Conservation (phyloP, 2,888 invertebrate species). For the Melanostoma mellinum region DNA sequence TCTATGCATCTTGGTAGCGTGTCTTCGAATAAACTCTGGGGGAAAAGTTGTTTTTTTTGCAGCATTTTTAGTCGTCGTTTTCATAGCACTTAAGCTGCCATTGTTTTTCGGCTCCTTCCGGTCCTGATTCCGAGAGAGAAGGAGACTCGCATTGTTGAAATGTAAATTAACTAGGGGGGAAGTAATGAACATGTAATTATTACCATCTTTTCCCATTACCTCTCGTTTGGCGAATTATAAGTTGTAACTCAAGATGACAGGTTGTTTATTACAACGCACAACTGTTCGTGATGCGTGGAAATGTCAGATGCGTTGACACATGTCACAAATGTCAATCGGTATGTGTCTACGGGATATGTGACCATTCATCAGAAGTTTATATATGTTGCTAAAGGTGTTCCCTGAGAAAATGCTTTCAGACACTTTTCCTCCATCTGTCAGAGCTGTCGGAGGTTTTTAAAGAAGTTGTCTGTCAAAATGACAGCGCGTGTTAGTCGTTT, state of each 20-base stretch:
- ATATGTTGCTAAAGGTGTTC: no score
- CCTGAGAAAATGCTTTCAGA: not conserved
- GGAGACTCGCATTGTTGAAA: not conserved
- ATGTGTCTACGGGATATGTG: not conserved
- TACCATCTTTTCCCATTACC: not conserved
- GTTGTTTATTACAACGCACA: not conserved
- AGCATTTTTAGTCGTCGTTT: not conserved
- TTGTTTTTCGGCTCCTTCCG: conserved; percentile 9
- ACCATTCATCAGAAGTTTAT: no score
- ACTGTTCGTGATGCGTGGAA: not conserved
- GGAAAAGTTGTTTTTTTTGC: not conserved
- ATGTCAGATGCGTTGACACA: conserved; percentile 8
- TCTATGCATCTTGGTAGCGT: conserved; percentile 21
- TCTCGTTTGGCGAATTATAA: not conserved
- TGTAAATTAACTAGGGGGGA: conserved; percentile 28
- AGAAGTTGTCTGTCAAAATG: conserved; percentile 23
- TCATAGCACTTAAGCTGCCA: conserved; percentile 19
- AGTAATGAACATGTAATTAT: not conserved
- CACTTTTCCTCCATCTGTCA: conserved; percentile 25
- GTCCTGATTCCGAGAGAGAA: not conserved
- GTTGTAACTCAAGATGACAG: not conserved
- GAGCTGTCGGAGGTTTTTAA: conserved; percentile 1
- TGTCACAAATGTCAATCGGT: conserved; percentile 16
- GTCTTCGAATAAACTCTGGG: not conserved
- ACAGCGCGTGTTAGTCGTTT: conserved; percentile 24